These are phyloP conservation scores for Lagopus leucura DNA, from an alignment of 2,113 vertebrate genomes.

Conservation along the genomic window DNA sequence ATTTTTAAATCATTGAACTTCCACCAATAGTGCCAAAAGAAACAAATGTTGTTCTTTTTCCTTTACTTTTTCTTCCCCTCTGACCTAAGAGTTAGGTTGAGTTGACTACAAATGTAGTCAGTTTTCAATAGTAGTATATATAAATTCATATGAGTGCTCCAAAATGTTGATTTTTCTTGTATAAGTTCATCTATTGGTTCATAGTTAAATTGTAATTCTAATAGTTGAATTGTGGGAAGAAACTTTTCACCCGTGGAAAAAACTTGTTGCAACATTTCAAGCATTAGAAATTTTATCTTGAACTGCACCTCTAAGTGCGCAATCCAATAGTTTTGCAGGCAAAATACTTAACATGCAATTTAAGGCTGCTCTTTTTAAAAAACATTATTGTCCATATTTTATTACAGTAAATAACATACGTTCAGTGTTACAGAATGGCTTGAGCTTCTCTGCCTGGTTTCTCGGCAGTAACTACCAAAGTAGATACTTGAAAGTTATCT, in stretches of 20 bases:
- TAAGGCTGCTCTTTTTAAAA: not conserved
- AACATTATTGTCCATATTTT: not conserved
- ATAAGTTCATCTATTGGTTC: not conserved
- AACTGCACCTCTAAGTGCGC: not conserved
- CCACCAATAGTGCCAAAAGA: not conserved
- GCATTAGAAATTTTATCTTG: not conserved
- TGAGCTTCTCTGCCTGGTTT: not conserved
- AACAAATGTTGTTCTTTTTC: accelerated
- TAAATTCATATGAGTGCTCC: not conserved
- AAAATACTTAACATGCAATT: not conserved
- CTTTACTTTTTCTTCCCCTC: not conserved
- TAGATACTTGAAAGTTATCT: not conserved
- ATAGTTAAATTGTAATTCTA: not conserved
- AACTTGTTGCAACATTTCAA: not conserved
- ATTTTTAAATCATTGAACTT: not conserved
- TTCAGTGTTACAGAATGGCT: not conserved
- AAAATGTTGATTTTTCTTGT: not conserved
- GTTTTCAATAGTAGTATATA: not conserved
- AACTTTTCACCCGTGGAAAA: not conserved
- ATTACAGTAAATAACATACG: not conserved
- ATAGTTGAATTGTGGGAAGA: not conserved
- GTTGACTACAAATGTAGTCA: not conserved
- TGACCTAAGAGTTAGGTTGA: not conserved
- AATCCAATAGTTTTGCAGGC: not conserved
- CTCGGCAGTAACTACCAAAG: not conserved